phyloP scores from a whole-genome alignment of 2,113 vertebrate species.

The Paralichthys olivaceus region DNA sequence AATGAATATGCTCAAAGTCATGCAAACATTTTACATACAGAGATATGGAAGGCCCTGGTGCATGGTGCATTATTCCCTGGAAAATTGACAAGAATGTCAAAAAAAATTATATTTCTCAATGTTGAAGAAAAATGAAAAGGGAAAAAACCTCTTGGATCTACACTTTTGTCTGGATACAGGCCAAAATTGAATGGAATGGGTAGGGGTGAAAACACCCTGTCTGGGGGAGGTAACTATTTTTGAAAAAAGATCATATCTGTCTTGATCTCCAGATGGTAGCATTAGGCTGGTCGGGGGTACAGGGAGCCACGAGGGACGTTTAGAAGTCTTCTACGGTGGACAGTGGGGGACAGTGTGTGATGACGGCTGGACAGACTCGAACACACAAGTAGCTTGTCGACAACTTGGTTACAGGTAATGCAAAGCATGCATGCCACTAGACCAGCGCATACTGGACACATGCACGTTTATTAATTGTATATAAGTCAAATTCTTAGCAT shows the following conservation, averaged over 20 bases:
- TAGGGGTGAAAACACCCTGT: not conserved
- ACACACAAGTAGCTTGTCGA: conserved; percentile 89
- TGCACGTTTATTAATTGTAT: not conserved
- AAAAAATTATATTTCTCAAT: no score
- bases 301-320: conserved; percentile 85
- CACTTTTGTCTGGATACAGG: not conserved
- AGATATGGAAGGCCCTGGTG: not conserved
- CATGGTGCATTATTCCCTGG: no score
- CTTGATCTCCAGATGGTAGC: conserved; percentile 84
- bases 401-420: conserved; percentile 93
- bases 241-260: not conserved
- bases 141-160: no score
- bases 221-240: not conserved
- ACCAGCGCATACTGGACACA: not conserved
- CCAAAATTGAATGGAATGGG: no score
- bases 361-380: conserved; percentile 91
- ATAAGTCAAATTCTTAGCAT: not conserved
- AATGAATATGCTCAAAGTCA: not conserved
- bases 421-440: not conserved
- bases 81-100: no score
- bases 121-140: no score
- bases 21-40: not conserved
- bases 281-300: conserved; percentile 86
- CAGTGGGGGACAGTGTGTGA: conserved; percentile 95
- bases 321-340: conserved; percentile 89